Evolutionary conservation across 2,888 invertebrate species (phyloP).

Genomic region (Amphiduros pacificus): DNA sequence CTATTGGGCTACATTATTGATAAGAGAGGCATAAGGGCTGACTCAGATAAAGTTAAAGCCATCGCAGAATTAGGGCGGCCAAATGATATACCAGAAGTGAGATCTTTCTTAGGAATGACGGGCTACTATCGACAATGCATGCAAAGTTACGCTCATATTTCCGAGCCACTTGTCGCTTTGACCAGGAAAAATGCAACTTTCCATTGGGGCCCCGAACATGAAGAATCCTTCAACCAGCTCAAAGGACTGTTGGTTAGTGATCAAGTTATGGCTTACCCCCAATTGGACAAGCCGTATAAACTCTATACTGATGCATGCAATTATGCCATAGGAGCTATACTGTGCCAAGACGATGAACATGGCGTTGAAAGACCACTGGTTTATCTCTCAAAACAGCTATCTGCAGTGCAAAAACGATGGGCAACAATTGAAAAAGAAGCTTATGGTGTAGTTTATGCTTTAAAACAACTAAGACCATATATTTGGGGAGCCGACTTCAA

Average conservation of each 20-base stretch:
- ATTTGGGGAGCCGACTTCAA: no score
- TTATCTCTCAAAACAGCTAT: no score
- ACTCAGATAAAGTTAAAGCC: slow-evolving; percentile 23
- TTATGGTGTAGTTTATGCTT: no score
- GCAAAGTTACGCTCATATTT: slow-evolving; percentile 9
- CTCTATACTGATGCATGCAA: no score
- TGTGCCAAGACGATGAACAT: no score
- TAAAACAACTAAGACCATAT: no score
- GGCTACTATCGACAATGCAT: slow-evolving; percentile 16
- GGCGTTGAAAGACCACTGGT: no score
- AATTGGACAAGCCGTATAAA: no score
- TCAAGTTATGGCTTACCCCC: no score
- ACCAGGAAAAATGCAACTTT: slow-evolving; percentile 10
- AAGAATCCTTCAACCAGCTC: background rate
- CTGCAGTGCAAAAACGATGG: no score
- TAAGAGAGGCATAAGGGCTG: slow-evolving; percentile 18
- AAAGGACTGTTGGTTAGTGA: background rate
- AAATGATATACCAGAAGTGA: background rate
- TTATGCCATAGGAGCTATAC: no score
- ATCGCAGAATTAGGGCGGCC: slow-evolving; percentile 5
- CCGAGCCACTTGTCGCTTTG: slow-evolving; percentile 2
- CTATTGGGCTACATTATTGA: slow-evolving; percentile 29
- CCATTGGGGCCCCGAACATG: background rate
- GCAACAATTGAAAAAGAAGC: no score
- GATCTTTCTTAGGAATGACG: slow-evolving; percentile 18